Percentiles rank a stretch among this genome's conserved stretches.
Conservation (phyloP, 2,888 invertebrate species). For the Phorcus lineatus region DNA sequence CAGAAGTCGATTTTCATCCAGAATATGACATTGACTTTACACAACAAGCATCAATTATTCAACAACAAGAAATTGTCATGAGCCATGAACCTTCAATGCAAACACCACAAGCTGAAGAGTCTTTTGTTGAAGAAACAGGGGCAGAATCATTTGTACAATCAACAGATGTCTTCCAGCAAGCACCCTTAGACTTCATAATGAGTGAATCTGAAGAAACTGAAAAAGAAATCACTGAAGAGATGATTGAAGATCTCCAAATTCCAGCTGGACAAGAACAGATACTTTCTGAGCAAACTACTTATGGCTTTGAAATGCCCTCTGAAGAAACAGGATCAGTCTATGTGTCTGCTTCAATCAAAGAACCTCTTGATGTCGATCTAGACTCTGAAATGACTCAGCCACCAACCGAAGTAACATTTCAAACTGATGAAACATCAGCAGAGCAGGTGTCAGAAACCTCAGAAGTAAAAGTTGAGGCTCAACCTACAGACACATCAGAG, state of each 20-base stretch:
- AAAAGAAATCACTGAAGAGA: neutral
- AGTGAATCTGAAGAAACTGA: constrained; percentile 22
- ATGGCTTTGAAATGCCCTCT: constrained; percentile 76
- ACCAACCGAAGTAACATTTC: constrained; percentile 38
- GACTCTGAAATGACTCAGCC: constrained; percentile 39
- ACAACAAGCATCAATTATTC: neutral
- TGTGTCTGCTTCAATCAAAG: constrained; percentile 51
- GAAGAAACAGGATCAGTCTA: constrained; percentile 65
- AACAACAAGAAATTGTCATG: neutral
- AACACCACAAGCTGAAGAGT: constrained; percentile 16
- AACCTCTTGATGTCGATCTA: constrained; percentile 48
- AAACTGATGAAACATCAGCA: constrained; percentile 35
- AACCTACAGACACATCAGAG: constrained; percentile 2
- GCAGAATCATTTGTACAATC: constrained; percentile 29
- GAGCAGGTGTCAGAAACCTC: constrained; percentile 27
- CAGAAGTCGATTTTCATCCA: constrained; percentile 78
- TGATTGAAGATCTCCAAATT: constrained; percentile 54
- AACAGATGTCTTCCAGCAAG: neutral
- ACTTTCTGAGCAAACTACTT: constrained; percentile 70
- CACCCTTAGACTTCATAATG: neutral
- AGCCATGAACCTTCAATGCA: neutral
- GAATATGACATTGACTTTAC: constrained; percentile 69
- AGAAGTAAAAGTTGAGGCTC: constrained; percentile 12
- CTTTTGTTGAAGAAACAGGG: constrained; percentile 28
- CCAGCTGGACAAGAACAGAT: constrained; percentile 55